phyloP scores from a whole-genome alignment of 2,888 invertebrate species.

The Agriotes lineatus region DNA sequence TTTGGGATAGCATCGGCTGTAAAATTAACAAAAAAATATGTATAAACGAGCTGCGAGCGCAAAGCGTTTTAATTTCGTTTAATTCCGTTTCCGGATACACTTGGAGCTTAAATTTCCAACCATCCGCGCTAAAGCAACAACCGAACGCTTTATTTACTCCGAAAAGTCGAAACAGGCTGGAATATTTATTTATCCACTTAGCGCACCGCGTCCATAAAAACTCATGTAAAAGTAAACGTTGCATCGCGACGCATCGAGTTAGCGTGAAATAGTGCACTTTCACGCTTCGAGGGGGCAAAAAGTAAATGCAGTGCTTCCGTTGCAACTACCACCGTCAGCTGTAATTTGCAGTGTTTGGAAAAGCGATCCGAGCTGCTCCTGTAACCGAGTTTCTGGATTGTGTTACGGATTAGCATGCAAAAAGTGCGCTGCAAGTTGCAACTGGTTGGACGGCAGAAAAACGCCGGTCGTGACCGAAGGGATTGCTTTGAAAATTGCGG shows the following conservation, averaged over 20 bases:
- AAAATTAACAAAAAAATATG: too few species aligned
- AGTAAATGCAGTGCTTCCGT: slow-evolving; percentile 51
- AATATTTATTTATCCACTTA: slow-evolving; percentile 62
- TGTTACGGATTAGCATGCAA: too few species aligned
- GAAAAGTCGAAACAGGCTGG: slow-evolving; percentile 56
- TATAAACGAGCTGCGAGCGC: background rate
- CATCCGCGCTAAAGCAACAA: slow-evolving; percentile 5
- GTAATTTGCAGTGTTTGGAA: slow-evolving; percentile 15
- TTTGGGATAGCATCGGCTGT: too few species aligned
- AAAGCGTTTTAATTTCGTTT: slow-evolving; percentile 11
- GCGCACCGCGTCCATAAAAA: slow-evolving; percentile 47
- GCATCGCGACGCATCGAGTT: slow-evolving; percentile 39
- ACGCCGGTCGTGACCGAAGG: too few species aligned
- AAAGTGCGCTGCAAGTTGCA: too few species aligned
- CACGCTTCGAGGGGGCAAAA: slow-evolving; percentile 52
- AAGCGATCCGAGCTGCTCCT: too few species aligned
- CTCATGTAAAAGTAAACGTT: slow-evolving; percentile 31
- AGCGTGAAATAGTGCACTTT: slow-evolving; percentile 52
- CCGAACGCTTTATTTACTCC: slow-evolving; percentile 54
- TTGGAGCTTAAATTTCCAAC: slow-evolving; percentile 11
- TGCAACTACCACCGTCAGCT: slow-evolving; percentile 3
- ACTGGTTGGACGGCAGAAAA: too few species aligned
- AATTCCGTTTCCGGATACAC: slow-evolving; percentile 6
- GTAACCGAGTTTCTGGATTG: too few species aligned
- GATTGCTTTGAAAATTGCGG: too few species aligned